phyloP scores from a whole-genome alignment of 2,113 vertebrate genomes.

The Petrocephalus zakoni region DNA sequence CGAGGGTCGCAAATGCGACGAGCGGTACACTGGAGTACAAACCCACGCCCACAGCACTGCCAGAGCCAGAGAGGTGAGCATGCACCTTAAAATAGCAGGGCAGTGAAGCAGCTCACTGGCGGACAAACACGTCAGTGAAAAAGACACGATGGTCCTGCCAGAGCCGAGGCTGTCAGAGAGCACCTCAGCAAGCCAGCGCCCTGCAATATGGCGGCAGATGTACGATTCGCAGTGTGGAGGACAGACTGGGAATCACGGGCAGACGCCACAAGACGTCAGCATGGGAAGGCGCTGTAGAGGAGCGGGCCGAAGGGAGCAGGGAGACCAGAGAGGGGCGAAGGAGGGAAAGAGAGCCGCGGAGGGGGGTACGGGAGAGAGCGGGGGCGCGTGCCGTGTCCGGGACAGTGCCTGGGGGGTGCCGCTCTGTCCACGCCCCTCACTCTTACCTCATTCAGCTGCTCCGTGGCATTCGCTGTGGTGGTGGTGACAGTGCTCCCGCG shows the following conservation, averaged over 20 bases:
- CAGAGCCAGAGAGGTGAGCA: neutral
- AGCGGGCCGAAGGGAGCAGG: neutral
- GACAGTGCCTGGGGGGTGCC: neutral
- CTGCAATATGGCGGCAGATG: neutral
- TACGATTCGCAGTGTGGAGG: neutral
- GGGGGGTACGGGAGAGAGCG: neutral
- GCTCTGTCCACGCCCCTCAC: neutral
- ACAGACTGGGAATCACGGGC: neutral
- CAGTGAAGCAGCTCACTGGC: neutral
- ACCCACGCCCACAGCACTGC: neutral
- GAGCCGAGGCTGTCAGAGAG: neutral
- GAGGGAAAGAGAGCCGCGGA: neutral
- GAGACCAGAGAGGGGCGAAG: neutral
- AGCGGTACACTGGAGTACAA: neutral
- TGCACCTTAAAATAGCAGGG: neutral
- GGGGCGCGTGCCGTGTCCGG: neutral
- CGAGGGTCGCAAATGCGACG: neutral
- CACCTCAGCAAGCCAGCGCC: neutral
- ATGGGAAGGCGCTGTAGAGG: neutral
- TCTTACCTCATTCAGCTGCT: conserved; percentile 9
- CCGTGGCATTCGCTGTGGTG: neutral
- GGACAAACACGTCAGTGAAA: neutral
- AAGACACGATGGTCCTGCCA: neutral
- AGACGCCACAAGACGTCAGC: neutral
- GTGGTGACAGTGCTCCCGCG: neutral